Evolutionary conservation across 92 coral and sea anemone species (phyloP).

Genomic region (Scolanthus callimorphus): DNA sequence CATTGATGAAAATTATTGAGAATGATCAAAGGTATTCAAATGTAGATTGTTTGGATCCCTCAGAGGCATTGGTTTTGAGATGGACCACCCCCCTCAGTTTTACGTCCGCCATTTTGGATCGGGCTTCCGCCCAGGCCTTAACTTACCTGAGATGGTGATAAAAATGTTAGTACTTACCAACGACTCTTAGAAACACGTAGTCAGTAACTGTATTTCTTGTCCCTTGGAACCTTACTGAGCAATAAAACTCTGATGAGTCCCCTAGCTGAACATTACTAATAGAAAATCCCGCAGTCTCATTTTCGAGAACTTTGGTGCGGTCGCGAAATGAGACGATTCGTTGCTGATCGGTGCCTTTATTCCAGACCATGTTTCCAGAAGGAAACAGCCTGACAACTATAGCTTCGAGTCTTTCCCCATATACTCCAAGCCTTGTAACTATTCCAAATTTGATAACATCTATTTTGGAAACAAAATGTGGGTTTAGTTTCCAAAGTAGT

Average conservation of each 20-base stretch:
- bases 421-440: constrained; percentile 2
- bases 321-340: constrained; percentile 6
- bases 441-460: constrained; percentile 23
- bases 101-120: too few species aligned
- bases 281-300: constrained; percentile 3
- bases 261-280: constrained; percentile 10
- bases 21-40: too few species aligned
- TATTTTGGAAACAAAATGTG: constrained; percentile 5
- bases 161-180: constrained; percentile 39
- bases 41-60: too few species aligned
- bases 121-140: too few species aligned
- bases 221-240: constrained; percentile 5
- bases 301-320: constrained; percentile 14
- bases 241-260: constrained; percentile 22
- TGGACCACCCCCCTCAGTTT: too few species aligned
- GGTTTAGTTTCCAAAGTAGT: constrained; percentile 8
- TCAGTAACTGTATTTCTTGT: constrained; percentile 11
- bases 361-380: constrained; percentile 16
- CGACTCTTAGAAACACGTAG: constrained; percentile 15
- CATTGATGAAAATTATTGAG: too few species aligned
- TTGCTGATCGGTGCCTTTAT: not conserved
- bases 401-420: constrained; percentile 24
- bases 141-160: too few species aligned
- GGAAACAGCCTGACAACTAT: constrained; percentile 19
- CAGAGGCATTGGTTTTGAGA: too few species aligned